A percentile compares a stretch with the other conserved stretches of the same genome.
These are phyloP conservation scores for Osmoderma eremita DNA, from an alignment of 2,888 invertebrate genomes.

Conservation along the genomic window DNA sequence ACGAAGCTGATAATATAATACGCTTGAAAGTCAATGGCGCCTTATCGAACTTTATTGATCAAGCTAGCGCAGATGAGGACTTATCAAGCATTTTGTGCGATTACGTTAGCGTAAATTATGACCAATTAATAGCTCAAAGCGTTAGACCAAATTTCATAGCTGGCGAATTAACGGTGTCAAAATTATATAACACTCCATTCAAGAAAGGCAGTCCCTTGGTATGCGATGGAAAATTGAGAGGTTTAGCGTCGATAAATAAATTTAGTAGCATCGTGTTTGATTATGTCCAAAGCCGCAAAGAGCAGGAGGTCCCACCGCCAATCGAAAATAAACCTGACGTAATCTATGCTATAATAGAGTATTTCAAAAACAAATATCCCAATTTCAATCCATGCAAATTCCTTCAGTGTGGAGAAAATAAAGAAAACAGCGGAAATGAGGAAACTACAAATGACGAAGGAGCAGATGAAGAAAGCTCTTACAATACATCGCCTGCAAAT, in stretches of 20 bases:
- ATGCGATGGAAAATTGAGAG: conserved; percentile 37
- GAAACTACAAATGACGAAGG: too few species aligned
- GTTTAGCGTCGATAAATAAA: conserved; percentile 37
- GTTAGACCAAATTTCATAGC: conserved; percentile 1
- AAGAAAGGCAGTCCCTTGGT: conserved; percentile 43
- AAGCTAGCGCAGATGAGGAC: conserved; percentile 19
- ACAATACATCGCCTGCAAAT: too few species aligned
- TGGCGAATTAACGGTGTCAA: conserved; percentile 28
- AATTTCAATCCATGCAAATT: conserved; percentile 37
- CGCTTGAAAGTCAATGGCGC: conserved; percentile 6
- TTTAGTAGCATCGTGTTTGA: conserved; percentile 29
- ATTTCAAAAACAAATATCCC: conserved; percentile 19
- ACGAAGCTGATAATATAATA: conserved; percentile 16
- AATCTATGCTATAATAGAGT: conserved; percentile 22
- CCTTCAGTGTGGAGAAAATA: conserved; percentile 13
- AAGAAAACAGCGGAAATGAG: not conserved
- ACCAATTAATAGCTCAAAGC: conserved; percentile 31
- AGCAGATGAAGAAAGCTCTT: too few species aligned
- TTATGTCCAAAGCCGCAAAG: conserved; percentile 9
- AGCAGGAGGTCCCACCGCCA: not conserved
- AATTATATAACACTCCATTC: conserved; percentile 33
- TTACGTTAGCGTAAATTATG: conserved; percentile 32
- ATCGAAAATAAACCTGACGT: conserved; percentile 25
- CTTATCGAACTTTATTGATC: conserved; percentile 26
- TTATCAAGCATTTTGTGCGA: conserved; percentile 34